Evolutionary conservation across 2,797 vertebrate species (phyloP), one percentile per base, ranked within the genome.

Genomic region (Notoglanidium macrostoma): DNA sequence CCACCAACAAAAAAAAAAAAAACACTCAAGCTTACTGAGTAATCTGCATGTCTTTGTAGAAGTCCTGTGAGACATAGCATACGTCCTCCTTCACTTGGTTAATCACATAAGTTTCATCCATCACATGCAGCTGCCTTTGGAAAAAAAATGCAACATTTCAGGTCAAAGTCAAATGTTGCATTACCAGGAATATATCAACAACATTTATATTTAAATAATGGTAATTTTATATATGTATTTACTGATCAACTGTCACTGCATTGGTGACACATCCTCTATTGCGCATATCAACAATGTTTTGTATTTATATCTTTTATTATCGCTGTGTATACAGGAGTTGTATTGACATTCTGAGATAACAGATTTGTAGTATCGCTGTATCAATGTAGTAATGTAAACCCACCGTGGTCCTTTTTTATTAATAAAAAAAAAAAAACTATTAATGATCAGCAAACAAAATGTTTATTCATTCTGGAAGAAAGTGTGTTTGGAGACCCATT

Each of bases 71-170:
- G 59, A 99, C 98, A 0, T 98, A 99, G 91, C 98, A 99, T 32
- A 99, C 98, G 85, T 99, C 98, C 94, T 99, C 98, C 91, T 99
- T 99, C 86, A 98, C 98, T 92, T 99, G 98, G 92, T 99, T 99
- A 91, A 99, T 98, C 54, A 99, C 98, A 77, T 99, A 97, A 0
- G 98, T 99, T 93, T 99, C 98, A 93, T 99, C 98, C 98, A 99
- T 99, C 87, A 99, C 98, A 51, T 99, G 98, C 3, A 99, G 90
- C 90, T 99, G 98, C 51, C 98, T 99, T 89, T 14, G 84, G 84
- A 40, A 89, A 35, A 86, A 26, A 87, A 78, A 87, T 65, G 29
- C 49, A 63, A 61, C 46, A 88, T 0, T 8, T 59, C 23, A 72
- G 54, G 1, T 19, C 19, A 44, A 80, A 3, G 19, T 78, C 46